A percentile compares a stretch with the other conserved stretches of the same genome.
These are phyloP conservation scores for Camelus dromedarius DNA, from an alignment of 2,113 vertebrate genomes.

Conservation along the genomic window DNA sequence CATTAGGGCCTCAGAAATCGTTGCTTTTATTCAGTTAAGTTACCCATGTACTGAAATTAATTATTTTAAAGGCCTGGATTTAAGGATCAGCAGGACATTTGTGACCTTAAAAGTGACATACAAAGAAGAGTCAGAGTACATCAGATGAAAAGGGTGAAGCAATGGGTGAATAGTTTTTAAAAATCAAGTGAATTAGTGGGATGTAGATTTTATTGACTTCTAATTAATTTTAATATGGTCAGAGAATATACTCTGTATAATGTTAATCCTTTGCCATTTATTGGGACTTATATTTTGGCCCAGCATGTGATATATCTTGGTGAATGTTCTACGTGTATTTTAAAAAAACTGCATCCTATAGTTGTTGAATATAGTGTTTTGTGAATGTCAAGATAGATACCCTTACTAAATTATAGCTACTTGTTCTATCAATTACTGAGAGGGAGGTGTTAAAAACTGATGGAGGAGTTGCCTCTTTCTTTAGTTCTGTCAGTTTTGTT, in stretches of 20 bases:
- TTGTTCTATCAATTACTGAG: neutral
- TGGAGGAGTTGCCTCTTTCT: neutral
- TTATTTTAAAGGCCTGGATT: neutral
- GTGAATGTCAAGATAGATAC: neutral
- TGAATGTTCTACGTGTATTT: neutral
- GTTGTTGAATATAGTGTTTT: neutral
- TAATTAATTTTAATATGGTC: neutral
- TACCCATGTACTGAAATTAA: neutral
- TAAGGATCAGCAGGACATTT: neutral
- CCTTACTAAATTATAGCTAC: neutral
- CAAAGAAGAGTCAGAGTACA: neutral
- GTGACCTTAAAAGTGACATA: neutral
- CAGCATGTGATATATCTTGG: neutral
- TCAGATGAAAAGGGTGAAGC: neutral
- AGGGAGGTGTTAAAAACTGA: neutral
- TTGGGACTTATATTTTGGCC: neutral
- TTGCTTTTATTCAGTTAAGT: neutral
- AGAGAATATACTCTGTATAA: neutral
- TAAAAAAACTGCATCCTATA: neutral
- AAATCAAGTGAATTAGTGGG: neutral
- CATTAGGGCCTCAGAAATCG: neutral
- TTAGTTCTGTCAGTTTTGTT: neutral
- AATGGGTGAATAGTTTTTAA: neutral
- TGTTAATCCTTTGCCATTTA: conserved; percentile 1
- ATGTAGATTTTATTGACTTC: neutral